Percentiles rank a stretch among this genome's conserved stretches.
Evolutionary conservation across 2,888 invertebrate species (phyloP).

Genomic region (Oasisia sp.): DNA sequence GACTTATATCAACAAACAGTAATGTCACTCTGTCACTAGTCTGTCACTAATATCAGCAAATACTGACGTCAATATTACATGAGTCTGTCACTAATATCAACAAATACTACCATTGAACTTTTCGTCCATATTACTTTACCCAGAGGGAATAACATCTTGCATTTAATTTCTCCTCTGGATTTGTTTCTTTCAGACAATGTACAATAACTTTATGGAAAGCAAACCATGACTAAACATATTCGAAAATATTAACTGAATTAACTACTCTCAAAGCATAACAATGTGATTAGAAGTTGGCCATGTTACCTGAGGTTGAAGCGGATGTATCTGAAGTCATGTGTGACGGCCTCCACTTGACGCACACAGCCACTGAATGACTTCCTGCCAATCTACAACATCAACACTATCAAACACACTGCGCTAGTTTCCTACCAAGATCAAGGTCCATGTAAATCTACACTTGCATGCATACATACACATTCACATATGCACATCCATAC

Average conservation of each 20-base stretch:
- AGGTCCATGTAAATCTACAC: too few relatives aligned
- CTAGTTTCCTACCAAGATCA: not conserved
- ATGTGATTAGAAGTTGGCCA: not conserved
- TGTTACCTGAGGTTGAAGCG: conserved; percentile 30
- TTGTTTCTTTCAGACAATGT: too few relatives aligned
- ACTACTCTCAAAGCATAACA: not conserved
- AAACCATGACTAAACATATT: not conserved
- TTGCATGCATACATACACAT: too few relatives aligned
- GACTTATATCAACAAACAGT: not conserved
- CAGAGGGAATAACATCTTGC: too few relatives aligned
- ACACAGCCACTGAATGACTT: conserved; percentile 39
- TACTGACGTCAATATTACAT: not conserved
- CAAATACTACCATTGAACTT: too few relatives aligned
- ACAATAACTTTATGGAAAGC: too few relatives aligned
- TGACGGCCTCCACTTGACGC: conserved; percentile 27
- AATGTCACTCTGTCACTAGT: too few relatives aligned
- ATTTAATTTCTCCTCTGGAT: too few relatives aligned
- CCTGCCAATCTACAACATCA: conserved; percentile 33
- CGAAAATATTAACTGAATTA: not conserved
- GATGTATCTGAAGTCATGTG: conserved; percentile 29
- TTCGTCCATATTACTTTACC: too few relatives aligned
- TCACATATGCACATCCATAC: too few relatives aligned
- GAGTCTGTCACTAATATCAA: not conserved
- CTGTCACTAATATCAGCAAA: too few relatives aligned
- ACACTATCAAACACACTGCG: not conserved